A percentile compares a stretch with the other conserved stretches of the same genome.
Evolutionary conservation across 2,113 vertebrate species (phyloP).

Genomic region (Phyllostomus hastatus): DNA sequence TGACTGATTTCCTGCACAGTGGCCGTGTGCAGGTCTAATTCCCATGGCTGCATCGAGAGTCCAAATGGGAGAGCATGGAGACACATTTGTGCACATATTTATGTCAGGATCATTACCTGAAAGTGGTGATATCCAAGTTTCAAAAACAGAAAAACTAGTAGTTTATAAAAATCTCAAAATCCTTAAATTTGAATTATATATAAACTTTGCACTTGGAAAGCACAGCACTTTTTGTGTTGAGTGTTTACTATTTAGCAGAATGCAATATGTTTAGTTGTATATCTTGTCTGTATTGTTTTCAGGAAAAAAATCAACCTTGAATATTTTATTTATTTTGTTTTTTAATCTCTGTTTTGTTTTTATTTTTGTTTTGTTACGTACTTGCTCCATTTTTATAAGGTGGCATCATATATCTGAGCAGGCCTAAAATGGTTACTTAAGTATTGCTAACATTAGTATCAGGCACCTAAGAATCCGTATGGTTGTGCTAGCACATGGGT

Average conservation of each 20-base stretch:
- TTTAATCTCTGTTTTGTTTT: not conserved
- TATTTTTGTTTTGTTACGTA: not conserved
- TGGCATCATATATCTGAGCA: slow-evolving; percentile 69
- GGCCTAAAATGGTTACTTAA: slow-evolving; percentile 73
- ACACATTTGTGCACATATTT: not conserved
- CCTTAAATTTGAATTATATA: not conserved
- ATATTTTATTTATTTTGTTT: slow-evolving; percentile 77
- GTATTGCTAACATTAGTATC: not conserved
- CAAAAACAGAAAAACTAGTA: not conserved
- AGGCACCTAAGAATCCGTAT: not conserved
- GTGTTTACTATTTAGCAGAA: slow-evolving; percentile 45
- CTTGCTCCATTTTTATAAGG: slow-evolving; percentile 66
- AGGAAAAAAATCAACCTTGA: slow-evolving; percentile 62
- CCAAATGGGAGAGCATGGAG: not conserved
- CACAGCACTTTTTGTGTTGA: not conserved
- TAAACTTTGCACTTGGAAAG: not conserved
- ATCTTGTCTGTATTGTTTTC: slow-evolving; percentile 61
- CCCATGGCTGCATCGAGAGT: not conserved
- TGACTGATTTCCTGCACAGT: not conserved
- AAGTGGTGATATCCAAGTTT: not conserved
- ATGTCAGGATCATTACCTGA: not conserved
- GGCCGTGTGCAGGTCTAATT: not conserved
- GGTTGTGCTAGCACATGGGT: slow-evolving; percentile 74
- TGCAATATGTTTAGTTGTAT: slow-evolving; percentile 58
- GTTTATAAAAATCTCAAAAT: not conserved